Percentiles rank a stretch among this genome's conserved stretches.
phyloP scores from a whole-genome alignment of 2,113 vertebrate species.

The Calonectris borealis region DNA sequence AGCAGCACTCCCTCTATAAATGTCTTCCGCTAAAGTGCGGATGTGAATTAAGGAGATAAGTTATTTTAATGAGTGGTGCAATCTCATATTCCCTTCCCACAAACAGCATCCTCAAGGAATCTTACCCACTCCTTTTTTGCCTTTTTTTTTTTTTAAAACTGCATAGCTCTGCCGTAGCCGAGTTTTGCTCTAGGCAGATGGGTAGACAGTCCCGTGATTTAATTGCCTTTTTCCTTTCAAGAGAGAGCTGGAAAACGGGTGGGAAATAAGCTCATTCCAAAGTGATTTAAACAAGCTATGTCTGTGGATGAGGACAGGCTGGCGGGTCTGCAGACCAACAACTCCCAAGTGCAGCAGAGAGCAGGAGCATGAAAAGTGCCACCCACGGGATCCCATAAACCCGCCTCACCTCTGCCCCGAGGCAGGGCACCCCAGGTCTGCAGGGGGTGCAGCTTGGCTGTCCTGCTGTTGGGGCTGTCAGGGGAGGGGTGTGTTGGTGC shows the following conservation, averaged over 20 bases:
- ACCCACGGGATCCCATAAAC: rapidly evolving
- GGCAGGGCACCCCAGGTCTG: too few species aligned
- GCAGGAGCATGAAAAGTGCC: neutral
- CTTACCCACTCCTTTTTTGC: neutral
- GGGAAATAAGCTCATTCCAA: neutral
- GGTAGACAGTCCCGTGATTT: neutral
- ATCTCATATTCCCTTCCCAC: neutral
- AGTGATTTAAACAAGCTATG: neutral
- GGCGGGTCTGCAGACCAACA: neutral
- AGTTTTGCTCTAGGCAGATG: neutral
- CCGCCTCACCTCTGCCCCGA: neutral
- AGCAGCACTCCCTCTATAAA: neutral
- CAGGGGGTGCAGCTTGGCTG: neutral
- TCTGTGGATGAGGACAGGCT: neutral
- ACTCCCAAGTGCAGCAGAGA: too few species aligned
- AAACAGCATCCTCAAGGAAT: neutral
- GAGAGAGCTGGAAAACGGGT: neutral
- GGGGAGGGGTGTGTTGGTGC: neutral
- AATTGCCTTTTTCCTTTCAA: neutral
- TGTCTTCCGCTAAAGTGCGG: rapidly evolving
- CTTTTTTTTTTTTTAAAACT: neutral
- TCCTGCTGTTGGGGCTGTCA: neutral
- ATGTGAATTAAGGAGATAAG: neutral
- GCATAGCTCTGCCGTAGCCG: neutral
- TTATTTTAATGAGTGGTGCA: neutral